phyloP scores from a whole-genome alignment of 2,797 vertebrate genomes.

The Artibeus jamaicensis region DNA sequence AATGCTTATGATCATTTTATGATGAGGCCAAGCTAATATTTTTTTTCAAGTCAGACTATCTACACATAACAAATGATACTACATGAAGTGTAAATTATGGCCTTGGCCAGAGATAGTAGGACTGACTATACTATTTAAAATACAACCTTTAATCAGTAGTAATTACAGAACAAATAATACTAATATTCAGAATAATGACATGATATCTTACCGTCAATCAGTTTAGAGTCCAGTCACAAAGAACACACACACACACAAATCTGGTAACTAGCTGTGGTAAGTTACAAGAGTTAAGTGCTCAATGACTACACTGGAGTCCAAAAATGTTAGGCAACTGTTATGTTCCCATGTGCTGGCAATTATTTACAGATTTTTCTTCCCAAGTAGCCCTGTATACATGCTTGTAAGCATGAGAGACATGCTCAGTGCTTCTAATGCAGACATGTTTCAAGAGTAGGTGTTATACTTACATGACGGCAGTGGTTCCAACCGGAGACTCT shows the following conservation, averaged over 20 bases:
- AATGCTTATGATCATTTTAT: background rate
- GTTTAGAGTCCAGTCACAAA: constrained; percentile 11
- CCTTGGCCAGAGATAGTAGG: background rate
- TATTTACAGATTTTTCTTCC: constrained; percentile 33
- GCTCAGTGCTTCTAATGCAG: background rate
- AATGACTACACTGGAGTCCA: background rate
- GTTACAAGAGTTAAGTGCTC: background rate
- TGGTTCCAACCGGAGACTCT: constrained; percentile 41
- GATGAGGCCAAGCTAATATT: background rate
- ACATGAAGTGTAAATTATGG: background rate
- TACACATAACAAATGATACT: background rate
- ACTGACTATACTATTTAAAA: background rate
- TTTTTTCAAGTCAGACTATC: background rate
- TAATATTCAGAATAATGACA: background rate
- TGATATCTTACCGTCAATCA: background rate
- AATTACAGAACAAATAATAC: background rate
- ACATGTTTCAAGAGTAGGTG: background rate
- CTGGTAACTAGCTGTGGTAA: background rate
- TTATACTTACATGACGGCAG: constrained; percentile 73
- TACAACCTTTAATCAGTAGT: background rate
- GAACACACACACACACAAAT: background rate
- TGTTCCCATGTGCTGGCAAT: background rate
- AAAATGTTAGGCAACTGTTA: background rate
- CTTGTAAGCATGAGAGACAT: background rate
- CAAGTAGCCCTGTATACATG: background rate